Evolutionary conservation across 2,797 vertebrate genomes (phyloP).

Genomic region (Cirrhinus mrigala): DNA sequence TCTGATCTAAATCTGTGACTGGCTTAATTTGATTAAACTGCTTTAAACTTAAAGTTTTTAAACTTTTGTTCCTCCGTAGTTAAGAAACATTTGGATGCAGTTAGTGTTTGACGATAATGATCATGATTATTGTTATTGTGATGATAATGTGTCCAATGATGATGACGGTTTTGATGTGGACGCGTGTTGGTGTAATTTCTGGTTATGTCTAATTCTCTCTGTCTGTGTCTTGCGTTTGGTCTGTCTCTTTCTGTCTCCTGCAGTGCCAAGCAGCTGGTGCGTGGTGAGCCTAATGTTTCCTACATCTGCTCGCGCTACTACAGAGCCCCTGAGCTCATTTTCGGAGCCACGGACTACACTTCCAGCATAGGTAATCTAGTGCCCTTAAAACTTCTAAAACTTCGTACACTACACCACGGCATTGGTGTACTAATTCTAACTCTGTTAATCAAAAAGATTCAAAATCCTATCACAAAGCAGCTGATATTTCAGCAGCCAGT

Average conservation of each 20-base stretch:
- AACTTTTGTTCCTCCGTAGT: neutral
- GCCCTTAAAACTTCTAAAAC: conserved; percentile 78
- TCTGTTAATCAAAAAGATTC: neutral
- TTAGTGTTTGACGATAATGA: conserved; percentile 1
- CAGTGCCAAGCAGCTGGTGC: conserved; percentile 98
- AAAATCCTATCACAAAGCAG: neutral
- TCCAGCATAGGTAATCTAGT: conserved; percentile 93
- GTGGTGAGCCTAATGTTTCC: conserved; percentile 97
- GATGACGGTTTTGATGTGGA: conserved; percentile 6
- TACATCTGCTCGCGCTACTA: conserved; percentile 99
- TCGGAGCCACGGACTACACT: conserved; percentile 98
- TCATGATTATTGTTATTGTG: neutral
- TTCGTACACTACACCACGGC: conserved; percentile 90
- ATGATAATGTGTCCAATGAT: conserved; percentile 21
- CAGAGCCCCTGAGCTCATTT: conserved; percentile 98
- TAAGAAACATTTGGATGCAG: neutral
- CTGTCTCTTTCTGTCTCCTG: conserved; percentile 37
- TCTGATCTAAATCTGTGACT: neutral
- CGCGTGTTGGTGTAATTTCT: conserved; percentile 33
- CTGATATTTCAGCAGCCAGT: too few species aligned
- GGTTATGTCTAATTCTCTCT: conserved; percentile 23
- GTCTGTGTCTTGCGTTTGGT: neutral
- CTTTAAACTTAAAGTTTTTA: neutral
- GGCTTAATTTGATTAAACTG: neutral
- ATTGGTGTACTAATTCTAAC: conserved; percentile 83